Evolutionary conservation across 2,888 invertebrate species (phyloP), one percentile per base, ranked within the genome.

Genomic region (Acleris sparsana): DNA sequence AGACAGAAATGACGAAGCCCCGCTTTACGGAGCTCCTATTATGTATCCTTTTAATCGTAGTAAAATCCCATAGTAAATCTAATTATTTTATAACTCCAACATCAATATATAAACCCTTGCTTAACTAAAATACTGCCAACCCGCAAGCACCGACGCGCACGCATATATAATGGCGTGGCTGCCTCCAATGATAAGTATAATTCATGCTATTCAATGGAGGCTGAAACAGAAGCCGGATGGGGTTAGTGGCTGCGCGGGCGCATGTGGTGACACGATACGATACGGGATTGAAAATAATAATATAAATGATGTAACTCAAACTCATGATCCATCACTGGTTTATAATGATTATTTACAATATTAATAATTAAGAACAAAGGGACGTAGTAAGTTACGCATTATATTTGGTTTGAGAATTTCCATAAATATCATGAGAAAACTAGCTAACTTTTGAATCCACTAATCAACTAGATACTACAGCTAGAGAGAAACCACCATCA

Each of bases 161-260:
- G 60, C 60, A 57, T 29, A 20, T 43, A 33, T 58, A 66, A 66
- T 62, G 57, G 61, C 51, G 33, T 6, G 4, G 59, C 63, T 60
- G 67, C 66, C 55, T 70, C 59, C 63, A 58, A 64, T 68, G 71
- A 71, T 76, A 72, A 74, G 72, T 71, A 72, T 72, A 69, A 67
- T 69, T 68, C 69, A 69, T 67, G 61, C 67, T 59, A 33, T 68
- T 74, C 72, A 75, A 74, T 75, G 69, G 72, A 75, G 74, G 71
- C 75, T 75, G 76, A 75, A 74, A 77, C 79, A 74, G 78, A 72
- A 75, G 77, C 74, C 66, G 55, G 67, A 69, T 65, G 67, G 61
- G 59, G 66, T 69, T 59, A 69, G 63, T 25, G 22, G 22, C 16
- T 11, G 20, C 46, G 59, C 20, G 60, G 53, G 48, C 66, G 63